phyloP scores from a whole-genome alignment of 2,888 invertebrate species.

The Drosophila paucipuncta region DNA sequence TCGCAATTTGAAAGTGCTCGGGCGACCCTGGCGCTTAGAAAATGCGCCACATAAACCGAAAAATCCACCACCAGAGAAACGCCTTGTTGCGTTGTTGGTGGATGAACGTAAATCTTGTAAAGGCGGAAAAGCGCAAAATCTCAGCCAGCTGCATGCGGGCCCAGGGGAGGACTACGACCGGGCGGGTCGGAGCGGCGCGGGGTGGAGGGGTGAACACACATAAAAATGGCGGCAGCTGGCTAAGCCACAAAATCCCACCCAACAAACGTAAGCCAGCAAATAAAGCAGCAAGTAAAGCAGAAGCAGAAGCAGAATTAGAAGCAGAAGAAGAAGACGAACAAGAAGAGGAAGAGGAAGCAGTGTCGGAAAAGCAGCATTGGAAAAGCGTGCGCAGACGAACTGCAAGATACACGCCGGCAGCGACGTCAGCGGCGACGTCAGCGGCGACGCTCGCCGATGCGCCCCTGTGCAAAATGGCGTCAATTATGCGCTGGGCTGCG shows the following conservation, averaged over 20 bases:
- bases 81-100: slow-evolving; percentile 56
- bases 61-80: slow-evolving; percentile 58
- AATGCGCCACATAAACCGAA: slow-evolving; percentile 16
- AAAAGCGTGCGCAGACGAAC: slow-evolving; percentile 65
- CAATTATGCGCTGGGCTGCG: slow-evolving; percentile 64
- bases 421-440: slow-evolving; percentile 24
- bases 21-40: slow-evolving; percentile 20
- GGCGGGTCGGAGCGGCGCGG: neutral
- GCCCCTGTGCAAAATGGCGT: slow-evolving; percentile 66
- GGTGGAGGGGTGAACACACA: slow-evolving; percentile 16
- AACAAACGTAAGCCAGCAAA: slow-evolving; percentile 21
- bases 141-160: slow-evolving; percentile 49
- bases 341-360: slow-evolving; percentile 13
- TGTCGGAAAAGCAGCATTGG: slow-evolving; percentile 44
- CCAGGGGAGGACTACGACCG: neutral
- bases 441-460: slow-evolving; percentile 22
- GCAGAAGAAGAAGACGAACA: neutral
- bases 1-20: slow-evolving; percentile 11
- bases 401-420: slow-evolving; percentile 36
- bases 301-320: neutral
- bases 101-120: slow-evolving; percentile 73
- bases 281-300: slow-evolving; percentile 25
- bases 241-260: slow-evolving; percentile 57
- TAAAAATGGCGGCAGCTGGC: slow-evolving; percentile 71
- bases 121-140: slow-evolving; percentile 75